Base-by-base conservation (phyloP, 2,888 invertebrate species). In the Fissipunctia ypsillon region DNA sequence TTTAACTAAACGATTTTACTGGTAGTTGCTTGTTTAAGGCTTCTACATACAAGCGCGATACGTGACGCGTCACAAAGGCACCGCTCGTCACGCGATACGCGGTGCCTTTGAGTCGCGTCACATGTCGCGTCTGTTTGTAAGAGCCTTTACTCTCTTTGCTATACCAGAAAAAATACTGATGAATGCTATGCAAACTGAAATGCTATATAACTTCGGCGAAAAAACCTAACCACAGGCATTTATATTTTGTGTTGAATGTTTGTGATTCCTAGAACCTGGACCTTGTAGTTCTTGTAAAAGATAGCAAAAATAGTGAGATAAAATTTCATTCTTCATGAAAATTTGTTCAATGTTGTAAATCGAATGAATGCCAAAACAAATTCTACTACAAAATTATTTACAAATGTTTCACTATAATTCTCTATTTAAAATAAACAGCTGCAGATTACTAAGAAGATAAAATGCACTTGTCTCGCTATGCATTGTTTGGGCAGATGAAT, bases 371-470 rank as follows among this genome's bases (percentile, higher is more conserved):
- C 9, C 1, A 48, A 28, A 16, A 68, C 25, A 22, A 25, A 25
- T 69, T n/a, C 14, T 43, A 25, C 50, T 70, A 31, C 14, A 35
- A 43, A 25, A 25, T 16, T 22, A 57, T 57, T 50, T 19, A 50
- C 7, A 31, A 52, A 68, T 38, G 57, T 22, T 50, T 50, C 28
- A 54, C 14, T 66, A 19, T 45, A 64, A 5, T 52, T 59, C 10
- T 41, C 35, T 19, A 2, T 14, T 43, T 52, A 43, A 59, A 76
- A 66, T 43, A 61, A 70, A 65, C 52, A 54, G 9, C n/a, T 52
- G 14, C 10, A 68, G 56, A 35, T 70, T 50, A 43, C 31, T 43
- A 3, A 22, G 38, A 48, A 25, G 50, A 69, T 69, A 43, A 61
- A 66, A 14, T 48, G 56, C 61, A 61, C 64, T 45, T 81, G 50